Evolutionary conservation across 2,113 vertebrate genomes (phyloP), one percentile per base, ranked within the genome.

Genomic region (Paedocypris sp.): DNA sequence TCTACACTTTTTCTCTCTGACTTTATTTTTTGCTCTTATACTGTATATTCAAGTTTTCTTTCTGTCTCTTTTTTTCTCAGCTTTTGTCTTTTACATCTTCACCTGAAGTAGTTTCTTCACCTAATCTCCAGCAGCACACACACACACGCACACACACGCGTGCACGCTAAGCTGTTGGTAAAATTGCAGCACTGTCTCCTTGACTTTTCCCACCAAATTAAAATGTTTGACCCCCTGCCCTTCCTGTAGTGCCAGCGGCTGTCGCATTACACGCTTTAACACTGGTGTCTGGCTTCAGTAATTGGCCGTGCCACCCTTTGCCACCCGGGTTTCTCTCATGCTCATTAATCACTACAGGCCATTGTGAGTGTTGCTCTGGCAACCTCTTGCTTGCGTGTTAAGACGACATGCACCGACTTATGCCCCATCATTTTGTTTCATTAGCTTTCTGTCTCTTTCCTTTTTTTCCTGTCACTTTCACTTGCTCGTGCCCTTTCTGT

Each of bases 121-220:
- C 5, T 15, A 18, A 16, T 50, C 7, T 32, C 20, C 13, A 18
- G 10, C 18, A 29, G 3, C 32, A 29, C 11, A 36, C 22, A 23
- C 22, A 26, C 42, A 33, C 36, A 19, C 47, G 41, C 19, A 16
- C 23, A 32, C 15, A 54, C 23, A 32, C 20, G 16, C n/a, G 35
- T 41, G 33, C 38, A 32, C 4, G 18, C 15, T 6, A n/a, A 35
- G 35, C 25, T 62, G 22, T 22, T 57, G 59, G 62, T 26, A 56
- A 42, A 49, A 32, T 32, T n/a, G n/a, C n/a, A 50, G 12, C 22
- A 1, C 51, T 19, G 25, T 75, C 74, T 73, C 64, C 71, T 67
- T 75, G 72, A 72, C 78, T 75, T 75, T 73, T 73, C 52, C 62
- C 69, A 43, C 63, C 77, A 79, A 78, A 84, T 84, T 82, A 83